phyloP scores from a whole-genome alignment of 2,113 vertebrate species.

The Alectura lathami region DNA sequence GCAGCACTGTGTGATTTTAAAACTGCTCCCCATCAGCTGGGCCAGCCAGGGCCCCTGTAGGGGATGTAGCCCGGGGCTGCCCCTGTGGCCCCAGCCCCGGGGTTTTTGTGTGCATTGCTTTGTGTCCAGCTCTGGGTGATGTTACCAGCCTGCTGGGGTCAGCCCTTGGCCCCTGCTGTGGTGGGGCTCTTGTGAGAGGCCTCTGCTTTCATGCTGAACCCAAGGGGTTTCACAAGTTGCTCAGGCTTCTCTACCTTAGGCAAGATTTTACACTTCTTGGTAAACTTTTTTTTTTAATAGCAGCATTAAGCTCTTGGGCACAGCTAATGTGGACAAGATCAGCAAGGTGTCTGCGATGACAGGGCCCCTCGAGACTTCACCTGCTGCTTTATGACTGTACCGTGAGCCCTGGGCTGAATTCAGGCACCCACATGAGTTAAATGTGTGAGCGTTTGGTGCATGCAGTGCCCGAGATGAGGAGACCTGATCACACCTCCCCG shows the following conservation, averaged over 20 bases:
- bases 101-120: neutral
- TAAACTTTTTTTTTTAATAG: neutral
- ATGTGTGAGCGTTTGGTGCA: neutral
- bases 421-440: no score
- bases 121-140: neutral
- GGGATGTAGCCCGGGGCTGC: rapidly evolving
- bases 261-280: neutral
- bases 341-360: neutral
- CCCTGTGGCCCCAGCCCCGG: neutral
- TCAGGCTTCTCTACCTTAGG: rapidly evolving
- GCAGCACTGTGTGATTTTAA: rapidly evolving
- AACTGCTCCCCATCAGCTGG: no score
- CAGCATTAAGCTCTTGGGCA: neutral
- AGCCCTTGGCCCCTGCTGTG: neutral
- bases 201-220: neutral
- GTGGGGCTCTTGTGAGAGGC: neutral
- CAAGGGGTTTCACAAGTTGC: neutral
- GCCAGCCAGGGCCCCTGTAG: neutral
- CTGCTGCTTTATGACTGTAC: neutral
- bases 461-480: neutral
- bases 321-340: neutral
- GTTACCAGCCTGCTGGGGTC: neutral
- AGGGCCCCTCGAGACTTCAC: neutral
- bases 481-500: neutral
- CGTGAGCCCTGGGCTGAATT: neutral